Conservation (phyloP, 92 coral and sea anemone species). For the Montipora capitata region DNA sequence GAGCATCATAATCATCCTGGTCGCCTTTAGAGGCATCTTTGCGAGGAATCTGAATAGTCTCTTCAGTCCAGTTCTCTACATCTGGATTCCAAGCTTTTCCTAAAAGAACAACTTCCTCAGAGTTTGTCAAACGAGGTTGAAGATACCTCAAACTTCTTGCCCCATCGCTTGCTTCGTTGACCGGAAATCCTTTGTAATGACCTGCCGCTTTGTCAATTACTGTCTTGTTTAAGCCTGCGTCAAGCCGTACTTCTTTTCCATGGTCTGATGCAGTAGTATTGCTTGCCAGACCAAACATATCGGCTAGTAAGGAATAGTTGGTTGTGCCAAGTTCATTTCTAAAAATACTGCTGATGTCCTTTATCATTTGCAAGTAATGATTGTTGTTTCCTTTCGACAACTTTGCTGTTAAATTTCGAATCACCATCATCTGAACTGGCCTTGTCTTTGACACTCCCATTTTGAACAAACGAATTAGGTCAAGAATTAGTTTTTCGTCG, state of each 20-base stretch:
- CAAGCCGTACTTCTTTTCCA: neutral
- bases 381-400: slow-evolving; percentile 34
- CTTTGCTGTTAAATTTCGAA: slow-evolving; percentile 39
- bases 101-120: neutral
- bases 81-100: slow-evolving; percentile 21
- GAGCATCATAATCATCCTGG: slow-evolving; percentile 56
- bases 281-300: slow-evolving; percentile 14
- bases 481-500: slow-evolving; percentile 44
- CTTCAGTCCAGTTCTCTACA: no score
- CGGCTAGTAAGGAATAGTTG: slow-evolving; percentile 29
- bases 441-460: slow-evolving; percentile 40
- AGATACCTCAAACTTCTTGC: slow-evolving; percentile 20
- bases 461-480: slow-evolving; percentile 46
- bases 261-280: neutral
- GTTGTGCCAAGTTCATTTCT: slow-evolving; percentile 33
- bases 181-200: slow-evolving; percentile 11
- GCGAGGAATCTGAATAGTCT: slow-evolving; percentile 26
- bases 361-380: slow-evolving; percentile 28
- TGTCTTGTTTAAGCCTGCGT: neutral
- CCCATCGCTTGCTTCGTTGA: slow-evolving; percentile 22
- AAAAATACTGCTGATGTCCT: slow-evolving; percentile 32
- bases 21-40: slow-evolving; percentile 48
- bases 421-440: slow-evolving; percentile 50
- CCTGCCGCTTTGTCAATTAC: slow-evolving; percentile 1
- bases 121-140: slow-evolving; percentile 10